phyloP scores from a whole-genome alignment of 2,797 vertebrate genomes.

The Onychomys arenicola region DNA sequence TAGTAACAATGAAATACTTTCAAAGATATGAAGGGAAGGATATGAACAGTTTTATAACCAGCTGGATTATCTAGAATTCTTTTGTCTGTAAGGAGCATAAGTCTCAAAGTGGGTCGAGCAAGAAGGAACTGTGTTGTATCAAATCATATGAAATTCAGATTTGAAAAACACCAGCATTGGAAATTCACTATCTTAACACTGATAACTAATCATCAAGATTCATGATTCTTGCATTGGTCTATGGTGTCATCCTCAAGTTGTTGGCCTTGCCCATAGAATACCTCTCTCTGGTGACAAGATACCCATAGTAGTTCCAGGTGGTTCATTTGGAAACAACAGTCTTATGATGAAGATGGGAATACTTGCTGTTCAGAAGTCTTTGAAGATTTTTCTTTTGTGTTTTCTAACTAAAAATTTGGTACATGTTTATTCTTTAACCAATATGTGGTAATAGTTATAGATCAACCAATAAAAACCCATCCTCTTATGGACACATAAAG shows the following conservation, averaged over 20 bases:
- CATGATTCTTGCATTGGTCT: neutral
- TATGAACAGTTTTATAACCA: slow-evolving; percentile 59
- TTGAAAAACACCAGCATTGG: neutral
- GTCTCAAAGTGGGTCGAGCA: neutral
- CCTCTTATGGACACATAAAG: neutral
- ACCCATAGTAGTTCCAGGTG: neutral
- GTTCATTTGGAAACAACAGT: neutral
- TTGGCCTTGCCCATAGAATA: neutral
- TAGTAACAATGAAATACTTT: slow-evolving; percentile 34
- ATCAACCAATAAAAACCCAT: neutral
- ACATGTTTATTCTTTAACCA: slow-evolving; percentile 50
- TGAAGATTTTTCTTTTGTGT: neutral
- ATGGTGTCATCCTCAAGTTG: neutral
- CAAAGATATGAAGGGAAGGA: neutral
- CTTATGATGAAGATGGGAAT: neutral
- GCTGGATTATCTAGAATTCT: slow-evolving; percentile 34
- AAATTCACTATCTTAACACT: slow-evolving; percentile 48
- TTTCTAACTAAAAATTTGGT: slow-evolving; percentile 24
- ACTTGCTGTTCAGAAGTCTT: slow-evolving; percentile 17
- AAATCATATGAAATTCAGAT: slow-evolving; percentile 33
- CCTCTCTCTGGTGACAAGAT: neutral
- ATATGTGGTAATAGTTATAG: neutral
- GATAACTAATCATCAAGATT: slow-evolving; percentile 3
- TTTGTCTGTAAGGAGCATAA: slow-evolving; percentile 31
- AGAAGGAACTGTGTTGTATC: slow-evolving; percentile 41